A percentile compares a stretch with the other conserved stretches of the same genome.
phyloP scores from a whole-genome alignment of 2,888 invertebrate species.

The Acronicta aceris region DNA sequence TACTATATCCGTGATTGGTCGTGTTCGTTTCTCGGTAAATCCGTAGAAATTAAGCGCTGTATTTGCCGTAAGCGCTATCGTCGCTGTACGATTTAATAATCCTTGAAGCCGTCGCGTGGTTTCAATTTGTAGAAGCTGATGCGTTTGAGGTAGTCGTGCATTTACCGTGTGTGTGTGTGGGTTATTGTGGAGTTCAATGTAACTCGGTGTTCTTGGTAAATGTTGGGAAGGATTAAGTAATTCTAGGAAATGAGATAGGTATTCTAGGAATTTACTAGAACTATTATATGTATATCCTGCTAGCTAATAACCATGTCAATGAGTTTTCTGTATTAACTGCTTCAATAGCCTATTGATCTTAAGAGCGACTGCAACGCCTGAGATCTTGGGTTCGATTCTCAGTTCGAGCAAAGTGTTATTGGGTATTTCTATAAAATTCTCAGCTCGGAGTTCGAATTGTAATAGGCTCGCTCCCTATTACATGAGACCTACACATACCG shows the following conservation, averaged over 20 bases:
- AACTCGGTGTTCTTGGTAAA: neutral
- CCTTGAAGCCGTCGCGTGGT: constrained; percentile 23
- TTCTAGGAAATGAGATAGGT: neutral
- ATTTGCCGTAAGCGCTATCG: constrained; percentile 50
- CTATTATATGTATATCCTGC: too few relatives aligned
- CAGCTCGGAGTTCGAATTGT: too few relatives aligned
- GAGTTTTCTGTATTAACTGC: too few relatives aligned
- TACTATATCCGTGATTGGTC: constrained; percentile 33
- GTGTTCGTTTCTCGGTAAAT: constrained; percentile 61
- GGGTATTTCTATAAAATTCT: too few relatives aligned
- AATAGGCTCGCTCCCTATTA: too few relatives aligned
- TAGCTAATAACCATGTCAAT: too few relatives aligned
- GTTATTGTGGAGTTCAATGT: constrained; percentile 10
- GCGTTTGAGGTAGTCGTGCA: constrained; percentile 23
- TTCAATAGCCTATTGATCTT: too few relatives aligned
- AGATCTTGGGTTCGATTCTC: too few relatives aligned
- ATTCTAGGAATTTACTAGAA: neutral
- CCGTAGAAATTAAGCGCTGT: constrained; percentile 66
- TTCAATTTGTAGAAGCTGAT: constrained; percentile 13
- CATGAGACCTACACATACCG: too few relatives aligned
- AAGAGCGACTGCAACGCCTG: too few relatives aligned
- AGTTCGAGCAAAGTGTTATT: too few relatives aligned
- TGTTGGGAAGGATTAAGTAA: neutral
- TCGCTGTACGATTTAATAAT: constrained; percentile 48
- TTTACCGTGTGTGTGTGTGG: constrained; percentile 15